Percentiles rank a stretch among this genome's conserved stretches.
Evolutionary conservation across 2,888 invertebrate genomes (phyloP).

Genomic region (Patella caerulea): DNA sequence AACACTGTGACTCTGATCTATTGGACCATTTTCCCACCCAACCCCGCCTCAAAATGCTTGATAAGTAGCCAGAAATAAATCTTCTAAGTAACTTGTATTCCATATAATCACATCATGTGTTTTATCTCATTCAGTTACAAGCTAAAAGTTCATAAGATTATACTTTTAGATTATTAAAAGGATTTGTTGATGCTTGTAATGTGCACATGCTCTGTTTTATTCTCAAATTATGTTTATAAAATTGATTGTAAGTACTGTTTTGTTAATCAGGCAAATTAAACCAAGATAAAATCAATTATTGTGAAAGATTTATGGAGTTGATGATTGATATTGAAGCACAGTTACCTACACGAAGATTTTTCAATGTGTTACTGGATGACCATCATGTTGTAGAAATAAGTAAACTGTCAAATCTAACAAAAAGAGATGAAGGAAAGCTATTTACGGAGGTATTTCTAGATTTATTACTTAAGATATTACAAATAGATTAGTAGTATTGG

Average conservation of each 20-base stretch:
- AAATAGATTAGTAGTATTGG: neutral
- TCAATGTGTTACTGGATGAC: constrained; percentile 96
- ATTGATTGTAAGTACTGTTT: neutral
- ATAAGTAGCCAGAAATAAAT: too few relatives aligned
- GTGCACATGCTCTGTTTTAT: too few relatives aligned
- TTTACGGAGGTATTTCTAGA: constrained; percentile 87
- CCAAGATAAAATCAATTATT: constrained; percentile 81
- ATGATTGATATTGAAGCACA: constrained; percentile 96
- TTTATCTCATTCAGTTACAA: too few relatives aligned
- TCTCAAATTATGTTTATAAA: too few relatives aligned
- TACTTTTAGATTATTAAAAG: too few relatives aligned
- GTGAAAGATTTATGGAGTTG: constrained; percentile 95
- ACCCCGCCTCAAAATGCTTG: too few relatives aligned
- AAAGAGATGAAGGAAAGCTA: constrained; percentile 87
- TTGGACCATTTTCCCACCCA: too few relatives aligned
- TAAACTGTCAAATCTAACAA: constrained; percentile 81
- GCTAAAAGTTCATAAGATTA: too few relatives aligned
- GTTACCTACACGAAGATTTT: constrained; percentile 94
- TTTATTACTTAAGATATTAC: neutral
- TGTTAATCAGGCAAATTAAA: constrained; percentile 60
- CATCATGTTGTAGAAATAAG: constrained; percentile 93
- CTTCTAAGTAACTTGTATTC: too few relatives aligned
- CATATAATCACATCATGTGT: too few relatives aligned
- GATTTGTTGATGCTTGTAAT: too few relatives aligned
- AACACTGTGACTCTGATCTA: too few relatives aligned